phyloP scores from a whole-genome alignment of 2,113 vertebrate species.

The Motacilla tschutschensis region DNA sequence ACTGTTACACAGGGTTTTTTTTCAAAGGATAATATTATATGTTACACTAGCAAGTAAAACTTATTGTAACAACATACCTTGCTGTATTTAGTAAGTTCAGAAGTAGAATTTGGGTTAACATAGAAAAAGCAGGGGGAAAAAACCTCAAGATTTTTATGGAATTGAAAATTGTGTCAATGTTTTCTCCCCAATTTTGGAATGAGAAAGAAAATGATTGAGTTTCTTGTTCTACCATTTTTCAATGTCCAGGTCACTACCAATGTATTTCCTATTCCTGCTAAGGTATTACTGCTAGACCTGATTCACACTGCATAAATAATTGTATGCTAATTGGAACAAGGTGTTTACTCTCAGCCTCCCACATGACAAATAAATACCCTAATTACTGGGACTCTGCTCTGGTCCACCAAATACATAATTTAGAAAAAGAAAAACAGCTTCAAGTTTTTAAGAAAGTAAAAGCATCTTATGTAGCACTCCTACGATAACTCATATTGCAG shows the following conservation, averaged over 20 bases:
- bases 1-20: fast-evolving
- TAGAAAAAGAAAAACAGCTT: neutral
- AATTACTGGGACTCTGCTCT: neutral
- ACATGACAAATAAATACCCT: neutral
- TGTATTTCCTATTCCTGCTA: neutral
- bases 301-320: neutral
- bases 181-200: neutral
- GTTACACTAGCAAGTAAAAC: neutral
- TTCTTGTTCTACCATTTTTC: neutral
- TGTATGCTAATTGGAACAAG: neutral
- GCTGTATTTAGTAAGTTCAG: neutral
- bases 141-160: neutral
- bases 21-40: neutral
- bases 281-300: neutral
- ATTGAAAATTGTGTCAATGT: fast-evolving
- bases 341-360: neutral
- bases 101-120: neutral
- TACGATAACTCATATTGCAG: neutral
- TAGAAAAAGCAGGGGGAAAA: neutral
- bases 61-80: neutral
- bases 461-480: neutral
- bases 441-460: neutral
- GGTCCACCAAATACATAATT: neutral
- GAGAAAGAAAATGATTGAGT: neutral
- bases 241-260: neutral